Percentiles rank a stretch among this genome's conserved stretches.
These are phyloP conservation scores for Neofelis nebulosa DNA, from an alignment of 2,113 vertebrate species.

Conservation along the genomic window DNA sequence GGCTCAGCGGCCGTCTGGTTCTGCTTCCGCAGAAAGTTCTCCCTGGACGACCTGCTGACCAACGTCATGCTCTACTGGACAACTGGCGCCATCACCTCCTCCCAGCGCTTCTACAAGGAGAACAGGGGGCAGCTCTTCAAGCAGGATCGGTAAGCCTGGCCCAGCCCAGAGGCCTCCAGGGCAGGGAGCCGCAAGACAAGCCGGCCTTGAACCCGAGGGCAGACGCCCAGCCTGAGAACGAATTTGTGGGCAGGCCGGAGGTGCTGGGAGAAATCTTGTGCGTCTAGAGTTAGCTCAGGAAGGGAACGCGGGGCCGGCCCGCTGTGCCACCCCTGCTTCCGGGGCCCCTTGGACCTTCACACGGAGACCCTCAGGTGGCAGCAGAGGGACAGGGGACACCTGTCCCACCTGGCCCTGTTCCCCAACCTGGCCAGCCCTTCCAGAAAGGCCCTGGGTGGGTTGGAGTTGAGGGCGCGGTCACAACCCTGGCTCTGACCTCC, in stretches of 20 bases:
- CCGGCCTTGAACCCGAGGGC: neutral
- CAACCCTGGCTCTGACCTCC: neutral
- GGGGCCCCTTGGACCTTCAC: too few relatives aligned
- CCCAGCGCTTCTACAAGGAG: too few relatives aligned
- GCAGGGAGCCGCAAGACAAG: neutral
- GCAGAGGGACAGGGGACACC: neutral
- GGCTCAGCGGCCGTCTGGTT: too few relatives aligned
- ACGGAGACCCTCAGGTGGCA: neutral
- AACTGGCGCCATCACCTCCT: too few relatives aligned
- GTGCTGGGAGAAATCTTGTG: neutral
- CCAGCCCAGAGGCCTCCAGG: too few relatives aligned
- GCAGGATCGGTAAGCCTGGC: too few relatives aligned
- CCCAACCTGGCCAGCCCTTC: neutral
- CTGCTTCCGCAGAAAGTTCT: too few relatives aligned
- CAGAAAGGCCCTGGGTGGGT: neutral
- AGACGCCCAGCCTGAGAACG: neutral
- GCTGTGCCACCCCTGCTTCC: too few relatives aligned
- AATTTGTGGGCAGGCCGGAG: accelerated
- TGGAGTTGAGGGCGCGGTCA: neutral
- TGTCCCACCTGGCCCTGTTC: neutral
- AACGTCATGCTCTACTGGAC: too few relatives aligned
- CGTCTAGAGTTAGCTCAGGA: neutral
- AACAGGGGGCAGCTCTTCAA: too few relatives aligned
- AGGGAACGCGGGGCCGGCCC: neutral
- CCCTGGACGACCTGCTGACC: too few relatives aligned